These are phyloP conservation scores for Pogonomyrmex californicus DNA, from an alignment of 1,140 invertebrate species.

Conservation along the genomic window DNA sequence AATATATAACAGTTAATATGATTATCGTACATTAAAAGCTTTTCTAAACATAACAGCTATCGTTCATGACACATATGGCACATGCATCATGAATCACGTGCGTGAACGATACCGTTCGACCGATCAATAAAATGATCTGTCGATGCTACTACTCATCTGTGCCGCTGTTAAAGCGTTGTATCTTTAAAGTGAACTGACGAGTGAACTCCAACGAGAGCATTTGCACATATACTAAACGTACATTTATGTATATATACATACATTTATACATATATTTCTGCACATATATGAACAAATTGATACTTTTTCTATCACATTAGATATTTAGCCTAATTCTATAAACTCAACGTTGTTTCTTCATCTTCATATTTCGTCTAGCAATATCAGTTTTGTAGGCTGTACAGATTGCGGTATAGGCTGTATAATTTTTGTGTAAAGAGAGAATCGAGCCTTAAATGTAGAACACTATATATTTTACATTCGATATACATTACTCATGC, in stretches of 20 bases:
- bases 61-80: neutral
- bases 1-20: neutral
- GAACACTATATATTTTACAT: neutral
- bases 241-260: too few relatives aligned
- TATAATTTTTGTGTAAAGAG: too few relatives aligned
- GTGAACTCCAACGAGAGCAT: too few relatives aligned
- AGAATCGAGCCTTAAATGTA: neutral
- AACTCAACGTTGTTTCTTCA: too few relatives aligned
- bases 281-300: too few relatives aligned
- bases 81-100: constrained; percentile 21
- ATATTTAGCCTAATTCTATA: too few relatives aligned
- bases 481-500: neutral
- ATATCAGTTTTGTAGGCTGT: too few relatives aligned
- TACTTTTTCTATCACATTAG: too few relatives aligned
- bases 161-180: neutral
- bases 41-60: constrained; percentile 38
- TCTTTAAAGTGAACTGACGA: neutral
- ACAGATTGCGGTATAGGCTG: too few relatives aligned
- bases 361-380: too few relatives aligned
- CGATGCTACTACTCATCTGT: neutral
- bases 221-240: too few relatives aligned
- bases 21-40: constrained; percentile 37
- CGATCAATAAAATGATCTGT: neutral
- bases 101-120: neutral
- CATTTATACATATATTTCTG: too few relatives aligned